Evolutionary conservation across 2,888 invertebrate genomes (phyloP), one percentile per base, ranked within the genome.

Genomic region (Heliothis peltigera): DNA sequence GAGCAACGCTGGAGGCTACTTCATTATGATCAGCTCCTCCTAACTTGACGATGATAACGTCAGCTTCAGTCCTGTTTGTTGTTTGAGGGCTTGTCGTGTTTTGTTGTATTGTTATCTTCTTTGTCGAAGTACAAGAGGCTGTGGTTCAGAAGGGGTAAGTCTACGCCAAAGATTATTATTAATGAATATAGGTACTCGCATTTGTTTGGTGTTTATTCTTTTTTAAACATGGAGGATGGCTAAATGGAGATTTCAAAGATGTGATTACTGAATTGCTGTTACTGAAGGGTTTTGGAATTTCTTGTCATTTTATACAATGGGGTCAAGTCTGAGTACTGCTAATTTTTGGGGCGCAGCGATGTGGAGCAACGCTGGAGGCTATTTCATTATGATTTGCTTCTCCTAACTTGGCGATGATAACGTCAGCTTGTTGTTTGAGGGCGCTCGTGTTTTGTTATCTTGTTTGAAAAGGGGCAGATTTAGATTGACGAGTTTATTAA

Each of bases 261-360:
- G 6, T 4, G 4, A 25, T 25, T 25, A 4, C 25, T 25, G 6
- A 6, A 25, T 25, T 25, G 25, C 25, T 25, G 25, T 25, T 25
- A 25, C 6, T 25, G 25, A 6, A 25, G 4, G 25, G 25, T 25
- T 25, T 25, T n/a, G n/a, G n/a, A n/a, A n/a, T n/a, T n/a, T n/a
- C n/a, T n/a, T n/a, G n/a, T n/a, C n/a, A n/a, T n/a, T n/a, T n/a
- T n/a, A n/a, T 51, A 70, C 70, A 71, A 65, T 43, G 44, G 44
- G 77, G 77, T 77, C 77, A 77, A 77, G 77, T 77, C 51, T 74
- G 77, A 77, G 77, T 77, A 71, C 21, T 58, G 63, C 67, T 63
- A 77, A 74, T 77, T 77, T 76, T 74, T 74, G 64, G 47, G 58
- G 58, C 53, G 42, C 53, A 25, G 54, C 18, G 25, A 43, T 28